A percentile compares a stretch with the other conserved stretches of the same genome.
Evolutionary conservation across 1,140 invertebrate species (phyloP).

Genomic region (Calephelis virginiensis): DNA sequence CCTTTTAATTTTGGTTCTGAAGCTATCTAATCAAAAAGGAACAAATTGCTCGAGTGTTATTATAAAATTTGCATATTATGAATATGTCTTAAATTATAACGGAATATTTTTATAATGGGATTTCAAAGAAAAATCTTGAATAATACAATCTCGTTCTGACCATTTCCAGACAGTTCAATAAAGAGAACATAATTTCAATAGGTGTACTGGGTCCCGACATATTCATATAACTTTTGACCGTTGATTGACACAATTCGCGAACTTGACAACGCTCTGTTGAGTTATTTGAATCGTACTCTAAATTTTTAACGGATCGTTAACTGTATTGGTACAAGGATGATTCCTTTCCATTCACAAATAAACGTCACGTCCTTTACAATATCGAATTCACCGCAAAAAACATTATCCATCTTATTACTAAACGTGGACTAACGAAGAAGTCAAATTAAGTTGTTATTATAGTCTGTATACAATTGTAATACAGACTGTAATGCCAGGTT

Average conservation of each 20-base stretch:
- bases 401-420: background rate
- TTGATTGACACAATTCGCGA: conserved; percentile 60
- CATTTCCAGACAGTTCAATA: background rate
- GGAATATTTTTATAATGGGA: background rate
- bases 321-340: background rate
- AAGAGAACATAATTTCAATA: conserved; percentile 19
- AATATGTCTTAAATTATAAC: background rate
- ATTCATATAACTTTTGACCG: conserved; percentile 62
- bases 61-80: background rate
- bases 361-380: background rate
- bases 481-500: no score
- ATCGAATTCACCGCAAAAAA: background rate
- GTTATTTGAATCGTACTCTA: conserved; percentile 10
- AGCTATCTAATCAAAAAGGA: no score
- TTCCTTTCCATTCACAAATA: conserved; percentile 1
- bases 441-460: no score
- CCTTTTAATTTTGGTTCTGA: no score
- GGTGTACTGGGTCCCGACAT: background rate
- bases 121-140: background rate
- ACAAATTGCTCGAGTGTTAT: background rate
- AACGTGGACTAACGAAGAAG: no score
- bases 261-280: conserved; percentile 46
- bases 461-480: no score
- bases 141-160: background rate
- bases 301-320: conserved; percentile 14